phyloP scores from a whole-genome alignment of 2,113 vertebrate species.

The Pluvialis apricaria region DNA sequence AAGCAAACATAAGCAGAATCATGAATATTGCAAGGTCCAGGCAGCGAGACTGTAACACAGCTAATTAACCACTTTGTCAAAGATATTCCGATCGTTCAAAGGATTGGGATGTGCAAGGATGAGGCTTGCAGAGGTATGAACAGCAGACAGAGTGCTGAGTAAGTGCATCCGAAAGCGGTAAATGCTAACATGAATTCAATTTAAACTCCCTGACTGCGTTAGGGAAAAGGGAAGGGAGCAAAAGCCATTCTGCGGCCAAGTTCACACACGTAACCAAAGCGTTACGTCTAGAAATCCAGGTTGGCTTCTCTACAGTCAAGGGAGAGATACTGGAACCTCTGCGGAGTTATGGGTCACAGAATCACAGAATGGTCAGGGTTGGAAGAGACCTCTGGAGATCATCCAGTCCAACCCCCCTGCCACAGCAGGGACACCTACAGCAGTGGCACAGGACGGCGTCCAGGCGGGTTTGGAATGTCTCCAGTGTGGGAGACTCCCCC shows the following conservation, averaged over 20 bases:
- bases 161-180: not conserved
- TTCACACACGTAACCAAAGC: rapidly evolving
- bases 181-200: not conserved
- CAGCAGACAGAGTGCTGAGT: not conserved
- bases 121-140: not conserved
- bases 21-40: not conserved
- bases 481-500: too few relatives aligned
- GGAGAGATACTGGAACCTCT: not conserved
- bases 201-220: not conserved
- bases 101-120: not conserved
- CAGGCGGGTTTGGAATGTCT: too few relatives aligned
- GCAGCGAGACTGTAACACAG: not conserved
- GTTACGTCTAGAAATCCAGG: not conserved
- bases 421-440: too few relatives aligned
- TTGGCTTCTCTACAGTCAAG: not conserved
- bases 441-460: too few relatives aligned
- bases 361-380: too few relatives aligned
- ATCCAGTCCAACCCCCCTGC: too few relatives aligned
- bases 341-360: too few relatives aligned
- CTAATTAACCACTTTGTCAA: not conserved
- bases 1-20: not conserved
- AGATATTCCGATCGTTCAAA: not conserved
- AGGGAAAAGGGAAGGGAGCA: not conserved
- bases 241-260: not conserved
- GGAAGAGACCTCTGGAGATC: too few relatives aligned